A percentile compares a stretch with the other conserved stretches of the same genome.
Conservation (phyloP, 1,140 invertebrate species). For the Phocides pigmalion region DNA sequence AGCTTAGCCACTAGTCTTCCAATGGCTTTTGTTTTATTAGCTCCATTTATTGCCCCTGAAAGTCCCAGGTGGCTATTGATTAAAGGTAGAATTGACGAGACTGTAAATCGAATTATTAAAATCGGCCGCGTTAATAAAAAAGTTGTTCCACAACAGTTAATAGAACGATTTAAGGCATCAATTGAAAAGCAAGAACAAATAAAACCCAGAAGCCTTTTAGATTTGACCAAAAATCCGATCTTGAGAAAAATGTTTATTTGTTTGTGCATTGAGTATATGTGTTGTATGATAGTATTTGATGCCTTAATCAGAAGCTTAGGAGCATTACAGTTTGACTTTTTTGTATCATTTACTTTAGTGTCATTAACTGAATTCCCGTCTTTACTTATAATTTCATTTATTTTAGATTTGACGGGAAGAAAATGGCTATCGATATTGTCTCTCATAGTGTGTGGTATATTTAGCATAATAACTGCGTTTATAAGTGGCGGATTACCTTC, state of each 20-base stretch:
- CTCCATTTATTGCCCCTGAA: slow-evolving; percentile 87
- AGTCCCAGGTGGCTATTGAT: slow-evolving; percentile 90
- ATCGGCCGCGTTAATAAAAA: slow-evolving; percentile 69
- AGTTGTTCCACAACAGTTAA: slow-evolving; percentile 52
- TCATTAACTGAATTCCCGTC: slow-evolving; percentile 73
- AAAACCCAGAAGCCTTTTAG: slow-evolving; percentile 46
- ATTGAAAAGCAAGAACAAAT: slow-evolving; percentile 41
- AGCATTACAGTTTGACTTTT: slow-evolving; percentile 62
- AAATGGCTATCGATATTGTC: slow-evolving; percentile 53
- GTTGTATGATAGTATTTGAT: slow-evolving; percentile 61
- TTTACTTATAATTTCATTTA: slow-evolving; percentile 56
- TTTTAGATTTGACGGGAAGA: slow-evolving; percentile 65
- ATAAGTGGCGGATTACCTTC: slow-evolving; percentile 53
- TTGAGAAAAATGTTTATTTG: slow-evolving; percentile 59
- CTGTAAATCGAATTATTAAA: slow-evolving; percentile 83
- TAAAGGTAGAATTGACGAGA: slow-evolving; percentile 86
- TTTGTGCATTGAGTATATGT: slow-evolving; percentile 61
- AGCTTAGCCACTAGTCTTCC: slow-evolving; percentile 84
- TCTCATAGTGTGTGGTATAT: slow-evolving; percentile 51
- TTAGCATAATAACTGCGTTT: slow-evolving; percentile 56
- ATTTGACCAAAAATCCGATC: slow-evolving; percentile 57
- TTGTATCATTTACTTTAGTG: slow-evolving; percentile 66
- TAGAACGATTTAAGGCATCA: slow-evolving; percentile 62
- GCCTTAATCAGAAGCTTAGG: slow-evolving; percentile 63
- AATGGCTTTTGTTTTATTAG: slow-evolving; percentile 66